phyloP scores from a whole-genome alignment of 2,888 invertebrate species.

The Lithophane socia region DNA sequence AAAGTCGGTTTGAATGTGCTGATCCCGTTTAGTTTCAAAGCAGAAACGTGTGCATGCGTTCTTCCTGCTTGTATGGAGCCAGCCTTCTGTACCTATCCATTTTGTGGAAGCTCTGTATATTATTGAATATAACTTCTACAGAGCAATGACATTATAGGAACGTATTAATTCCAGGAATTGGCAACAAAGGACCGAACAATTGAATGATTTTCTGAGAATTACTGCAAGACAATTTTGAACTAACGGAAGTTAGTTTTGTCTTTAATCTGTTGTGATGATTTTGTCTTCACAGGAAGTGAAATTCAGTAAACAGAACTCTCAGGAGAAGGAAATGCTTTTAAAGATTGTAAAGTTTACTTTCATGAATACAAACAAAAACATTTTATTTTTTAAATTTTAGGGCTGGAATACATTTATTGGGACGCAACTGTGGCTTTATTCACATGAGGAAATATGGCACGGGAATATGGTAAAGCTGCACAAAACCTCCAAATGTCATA shows the following conservation, averaged over 20 bases:
- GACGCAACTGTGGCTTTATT: constrained; percentile 1
- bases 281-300: constrained; percentile 20
- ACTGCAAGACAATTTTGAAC: constrained; percentile 17
- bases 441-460: constrained; percentile 25
- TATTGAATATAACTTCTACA: constrained; percentile 63
- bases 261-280: constrained; percentile 12
- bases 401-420: not conserved
- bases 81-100: constrained; percentile 20
- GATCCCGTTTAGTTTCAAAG: not conserved
- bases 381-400: not conserved
- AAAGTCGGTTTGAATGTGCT: not conserved
- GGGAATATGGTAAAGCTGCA: constrained; percentile 2
- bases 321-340: not conserved
- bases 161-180: constrained; percentile 54
- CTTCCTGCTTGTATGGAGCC: not conserved
- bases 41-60: not conserved
- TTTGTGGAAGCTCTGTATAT: constrained; percentile 42
- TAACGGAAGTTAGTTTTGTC: not conserved
- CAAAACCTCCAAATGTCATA: constrained; percentile 19
- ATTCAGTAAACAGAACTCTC: not conserved
- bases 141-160: constrained; percentile 52
- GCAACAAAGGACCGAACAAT: constrained; percentile 31
- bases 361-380: not conserved
- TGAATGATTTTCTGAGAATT: constrained; percentile 35
- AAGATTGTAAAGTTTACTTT: not conserved